Evolutionary conservation across 2,113 vertebrate species (phyloP), one percentile per base, ranked within the genome.

Genomic region (Gallinago paraguaiae): DNA sequence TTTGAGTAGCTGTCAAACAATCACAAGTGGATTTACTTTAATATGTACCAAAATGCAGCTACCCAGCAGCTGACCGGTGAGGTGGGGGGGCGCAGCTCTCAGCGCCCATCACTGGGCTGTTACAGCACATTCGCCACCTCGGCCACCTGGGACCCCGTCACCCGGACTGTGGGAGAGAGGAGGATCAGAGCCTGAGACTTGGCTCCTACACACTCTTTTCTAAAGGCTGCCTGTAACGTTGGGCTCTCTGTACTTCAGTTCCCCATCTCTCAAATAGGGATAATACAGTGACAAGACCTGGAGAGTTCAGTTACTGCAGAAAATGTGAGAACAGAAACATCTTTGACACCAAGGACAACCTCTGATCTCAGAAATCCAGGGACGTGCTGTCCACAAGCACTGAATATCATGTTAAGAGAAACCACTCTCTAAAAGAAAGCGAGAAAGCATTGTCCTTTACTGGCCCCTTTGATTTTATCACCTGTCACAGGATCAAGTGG

Each of bases 401-500:
- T 4, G 76, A 48, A 7, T 15, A 8, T 6, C 4, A 2, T 6
- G 3, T 27, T 41, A 30, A 81, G 63, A 78, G 72, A 57, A 91
- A 61, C 7, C 41, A 23, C 37, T 28, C 56, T 61, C 41, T 46
- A 5, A 93, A 79, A 83, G 86, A 24, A 74, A 54, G 50, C 9
- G 20, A 48, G 69, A 68, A 71, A 91, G 81, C 28, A 11, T 51
- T 65, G 84, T 93, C 78, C 84, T 95, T 92, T 79, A 50, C 69
- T 17, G 37, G 89, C 48, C 84, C 13, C 50, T 95, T 90, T 96
- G 94, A 92, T 96, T 96, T 79, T 67, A 96, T 90, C 92, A 90
- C 65, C 91, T 96, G 93, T 92, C 92, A 95, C 81, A 94, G 82
- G 92, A 84, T 92, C 90, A 97, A 96, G 82, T 45, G 82, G 87